Percentiles rank a stretch among this genome's conserved stretches.
These are phyloP conservation scores for Pseudorhombus dupliciocellatus DNA, from an alignment of 2,113 vertebrate species.

Conservation along the genomic window DNA sequence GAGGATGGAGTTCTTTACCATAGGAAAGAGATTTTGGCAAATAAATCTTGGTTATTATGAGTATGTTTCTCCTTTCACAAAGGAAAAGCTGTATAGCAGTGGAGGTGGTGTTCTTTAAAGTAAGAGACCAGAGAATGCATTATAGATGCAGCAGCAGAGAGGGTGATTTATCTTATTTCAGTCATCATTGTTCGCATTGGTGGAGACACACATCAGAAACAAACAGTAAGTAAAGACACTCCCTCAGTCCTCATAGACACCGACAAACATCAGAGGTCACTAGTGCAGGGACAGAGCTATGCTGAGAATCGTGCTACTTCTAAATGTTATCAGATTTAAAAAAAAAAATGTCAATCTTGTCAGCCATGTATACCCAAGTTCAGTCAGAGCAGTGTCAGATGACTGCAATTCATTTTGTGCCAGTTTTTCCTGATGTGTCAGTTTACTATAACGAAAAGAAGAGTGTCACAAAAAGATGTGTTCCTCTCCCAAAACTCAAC, in stretches of 20 bases:
- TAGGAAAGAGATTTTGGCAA: conserved; percentile 81
- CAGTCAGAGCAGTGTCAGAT: conserved; percentile 1
- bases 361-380: not conserved
- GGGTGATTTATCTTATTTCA: conserved; percentile 46
- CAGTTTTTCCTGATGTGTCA: not conserved
- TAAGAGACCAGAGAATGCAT: conserved; percentile 49
- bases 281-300: conserved; percentile 57
- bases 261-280: conserved; percentile 19
- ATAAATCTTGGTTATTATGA: conserved; percentile 69
- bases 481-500: conserved; percentile 22
- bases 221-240: conserved; percentile 40
- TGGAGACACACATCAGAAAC: conserved; percentile 40
- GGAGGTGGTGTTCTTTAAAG: conserved; percentile 48
- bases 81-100: conserved; percentile 66
- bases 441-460: conserved; percentile 17
- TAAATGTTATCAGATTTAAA: not conserved
- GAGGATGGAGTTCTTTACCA: conserved; percentile 78
- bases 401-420: conserved; percentile 9
- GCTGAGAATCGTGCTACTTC: conserved; percentile 50
- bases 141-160: conserved; percentile 45
- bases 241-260: conserved; percentile 29
- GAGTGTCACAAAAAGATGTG: conserved; percentile 5
- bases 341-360: not conserved
- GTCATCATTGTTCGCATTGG: conserved; percentile 45
- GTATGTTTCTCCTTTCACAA: conserved; percentile 63